Conservation (phyloP, 2,113 vertebrate species). For the Rhinoptilus africanus region DNA sequence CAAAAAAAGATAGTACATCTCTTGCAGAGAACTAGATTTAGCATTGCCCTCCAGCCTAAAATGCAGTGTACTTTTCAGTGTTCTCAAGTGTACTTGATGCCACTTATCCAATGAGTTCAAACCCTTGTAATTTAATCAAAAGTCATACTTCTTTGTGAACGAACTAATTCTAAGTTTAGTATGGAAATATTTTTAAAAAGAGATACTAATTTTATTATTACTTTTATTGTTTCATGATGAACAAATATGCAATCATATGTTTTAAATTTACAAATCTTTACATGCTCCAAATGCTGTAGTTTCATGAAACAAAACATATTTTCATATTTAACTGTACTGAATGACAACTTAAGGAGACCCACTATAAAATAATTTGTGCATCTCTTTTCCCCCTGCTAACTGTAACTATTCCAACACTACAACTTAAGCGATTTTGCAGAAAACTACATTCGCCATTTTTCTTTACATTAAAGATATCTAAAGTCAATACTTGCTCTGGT, state of each 20-base stretch:
- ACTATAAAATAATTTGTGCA: background rate
- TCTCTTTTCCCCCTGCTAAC: background rate
- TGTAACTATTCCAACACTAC: background rate
- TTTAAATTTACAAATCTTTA: conserved; percentile 36
- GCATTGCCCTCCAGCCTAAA: background rate
- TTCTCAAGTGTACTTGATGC: background rate
- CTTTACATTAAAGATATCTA: background rate
- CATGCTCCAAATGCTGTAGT: background rate
- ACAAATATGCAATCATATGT: background rate
- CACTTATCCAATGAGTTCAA: background rate
- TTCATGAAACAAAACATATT: background rate
- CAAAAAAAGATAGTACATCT: background rate
- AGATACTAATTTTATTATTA: conserved; percentile 16
- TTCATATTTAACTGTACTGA: background rate
- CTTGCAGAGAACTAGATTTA: background rate
- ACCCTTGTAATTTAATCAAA: background rate
- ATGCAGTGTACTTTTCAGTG: background rate
- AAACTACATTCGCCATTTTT: background rate
- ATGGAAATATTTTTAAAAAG: background rate
- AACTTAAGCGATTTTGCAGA: background rate
- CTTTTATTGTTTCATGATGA: conserved; percentile 31
- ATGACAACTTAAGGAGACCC: background rate
- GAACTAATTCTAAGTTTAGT: background rate
- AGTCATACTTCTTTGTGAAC: background rate
- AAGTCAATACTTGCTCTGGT: background rate